A percentile compares a stretch with the other conserved stretches of the same genome.
Conservation (phyloP, 2,797 vertebrate genomes). For the Hydrolagus colliei region DNA sequence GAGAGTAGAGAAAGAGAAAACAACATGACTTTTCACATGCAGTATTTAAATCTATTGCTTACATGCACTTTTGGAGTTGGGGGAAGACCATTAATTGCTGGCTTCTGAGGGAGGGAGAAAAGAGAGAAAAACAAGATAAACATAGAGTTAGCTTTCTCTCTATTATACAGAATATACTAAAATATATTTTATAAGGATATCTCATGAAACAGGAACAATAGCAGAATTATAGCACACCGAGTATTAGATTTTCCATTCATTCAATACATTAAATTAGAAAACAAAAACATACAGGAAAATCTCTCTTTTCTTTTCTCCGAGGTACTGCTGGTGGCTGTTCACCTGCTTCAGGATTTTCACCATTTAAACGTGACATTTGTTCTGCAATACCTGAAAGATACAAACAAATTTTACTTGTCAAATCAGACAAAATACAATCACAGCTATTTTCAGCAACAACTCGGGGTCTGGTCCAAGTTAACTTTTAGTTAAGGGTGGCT, state of each 20-base stretch:
- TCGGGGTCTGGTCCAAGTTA: no score
- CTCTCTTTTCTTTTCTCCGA: constrained; percentile 80
- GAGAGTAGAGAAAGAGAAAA: neutral
- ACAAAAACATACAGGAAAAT: constrained; percentile 74
- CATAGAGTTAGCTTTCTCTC: no score
- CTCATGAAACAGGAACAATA: no score
- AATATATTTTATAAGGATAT: no score
- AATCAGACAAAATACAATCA: no score
- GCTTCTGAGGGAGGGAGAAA: constrained; percentile 64
- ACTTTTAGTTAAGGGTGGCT: no score
- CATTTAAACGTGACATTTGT: constrained; percentile 63
- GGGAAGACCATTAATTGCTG: constrained; percentile 88
- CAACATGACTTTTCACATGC: neutral
- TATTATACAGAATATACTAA: no score
- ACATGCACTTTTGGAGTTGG: constrained; percentile 97
- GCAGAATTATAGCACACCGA: no score
- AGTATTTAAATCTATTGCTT: constrained; percentile 48
- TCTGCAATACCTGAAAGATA: constrained; percentile 67
- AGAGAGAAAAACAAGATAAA: no score
- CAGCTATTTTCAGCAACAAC: no score
- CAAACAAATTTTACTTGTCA: constrained; percentile 20
- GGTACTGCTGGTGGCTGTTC: constrained; percentile 65
- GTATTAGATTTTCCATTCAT: neutral
- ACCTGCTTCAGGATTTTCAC: constrained; percentile 57
- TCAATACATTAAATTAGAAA: neutral